Conservation (phyloP, 2,797 vertebrate genomes). For the Channallabes apus region DNA sequence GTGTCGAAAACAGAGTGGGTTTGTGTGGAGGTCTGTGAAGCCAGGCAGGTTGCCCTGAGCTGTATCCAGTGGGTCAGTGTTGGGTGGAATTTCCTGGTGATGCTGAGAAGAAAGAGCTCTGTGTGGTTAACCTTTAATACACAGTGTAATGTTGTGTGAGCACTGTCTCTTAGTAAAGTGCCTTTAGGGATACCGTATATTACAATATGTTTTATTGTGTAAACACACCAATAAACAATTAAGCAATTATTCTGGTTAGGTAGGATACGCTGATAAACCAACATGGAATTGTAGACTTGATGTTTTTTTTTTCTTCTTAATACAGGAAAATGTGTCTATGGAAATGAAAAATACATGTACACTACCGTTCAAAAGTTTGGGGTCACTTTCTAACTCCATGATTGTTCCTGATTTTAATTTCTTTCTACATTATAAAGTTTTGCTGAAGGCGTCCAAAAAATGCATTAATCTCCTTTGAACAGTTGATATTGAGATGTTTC, state of each 20-base stretch:
- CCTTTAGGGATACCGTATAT: background rate
- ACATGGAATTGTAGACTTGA: background rate
- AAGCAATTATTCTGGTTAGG: background rate
- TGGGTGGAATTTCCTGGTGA: slow-evolving; percentile 39
- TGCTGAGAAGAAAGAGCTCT: slow-evolving; percentile 44
- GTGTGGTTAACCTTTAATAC: slow-evolving; percentile 43
- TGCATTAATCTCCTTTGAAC: too few species aligned
- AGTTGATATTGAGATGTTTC: too few species aligned
- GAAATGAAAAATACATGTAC: too few species aligned
- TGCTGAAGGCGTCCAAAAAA: too few species aligned
- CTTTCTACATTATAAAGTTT: too few species aligned
- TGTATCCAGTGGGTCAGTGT: slow-evolving; percentile 18
- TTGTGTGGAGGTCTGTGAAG: background rate
- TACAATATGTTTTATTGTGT: slow-evolving; percentile 13
- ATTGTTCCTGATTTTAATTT: too few species aligned
- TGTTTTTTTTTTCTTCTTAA: background rate
- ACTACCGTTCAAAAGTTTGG: too few species aligned
- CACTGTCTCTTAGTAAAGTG: background rate
- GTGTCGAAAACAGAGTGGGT: background rate
- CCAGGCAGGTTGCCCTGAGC: slow-evolving; percentile 7
- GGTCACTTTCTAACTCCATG: too few species aligned
- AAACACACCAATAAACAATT: too few species aligned
- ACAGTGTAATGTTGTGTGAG: slow-evolving; percentile 50
- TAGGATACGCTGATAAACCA: background rate
- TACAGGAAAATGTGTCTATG: background rate